phyloP scores from a whole-genome alignment of 2,113 vertebrate genomes.

The Antechinus flavipes region DNA sequence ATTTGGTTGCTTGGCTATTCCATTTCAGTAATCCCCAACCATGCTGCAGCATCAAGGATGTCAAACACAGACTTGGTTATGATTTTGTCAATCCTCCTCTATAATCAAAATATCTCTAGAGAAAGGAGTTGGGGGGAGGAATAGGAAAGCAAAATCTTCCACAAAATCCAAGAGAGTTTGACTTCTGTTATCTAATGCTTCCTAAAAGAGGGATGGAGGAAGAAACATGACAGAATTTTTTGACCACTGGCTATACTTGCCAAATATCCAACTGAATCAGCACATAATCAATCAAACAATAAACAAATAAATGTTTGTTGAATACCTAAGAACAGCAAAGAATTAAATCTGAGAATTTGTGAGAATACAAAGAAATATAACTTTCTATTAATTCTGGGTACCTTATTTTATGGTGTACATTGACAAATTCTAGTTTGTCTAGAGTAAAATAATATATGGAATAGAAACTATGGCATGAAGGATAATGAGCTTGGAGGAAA shows the following conservation, averaged over 20 bases:
- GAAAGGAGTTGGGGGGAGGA: background rate
- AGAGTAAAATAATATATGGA: background rate
- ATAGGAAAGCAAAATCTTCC: conserved; percentile 8
- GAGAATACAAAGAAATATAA: background rate
- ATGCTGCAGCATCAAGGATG: conserved; percentile 59
- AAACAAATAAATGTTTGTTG: conserved; percentile 37
- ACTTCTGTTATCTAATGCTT: conserved; percentile 1
- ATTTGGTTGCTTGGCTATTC: conserved; percentile 58
- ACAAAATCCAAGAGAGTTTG: background rate
- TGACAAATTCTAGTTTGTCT: background rate
- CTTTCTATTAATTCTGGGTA: background rate
- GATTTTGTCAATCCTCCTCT: background rate
- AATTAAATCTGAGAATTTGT: background rate
- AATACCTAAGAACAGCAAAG: background rate
- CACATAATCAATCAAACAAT: background rate
- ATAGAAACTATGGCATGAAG: background rate
- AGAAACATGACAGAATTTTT: background rate
- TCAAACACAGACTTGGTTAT: background rate
- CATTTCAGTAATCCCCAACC: conserved; percentile 63
- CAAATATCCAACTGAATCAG: background rate
- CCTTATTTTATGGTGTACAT: conserved; percentile 21
- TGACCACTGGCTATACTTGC: conserved; percentile 17
- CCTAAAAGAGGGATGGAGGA: background rate
- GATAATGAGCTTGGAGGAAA: background rate
- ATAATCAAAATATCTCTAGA: conserved; percentile 13